Evolutionary conservation across 2,888 invertebrate species (phyloP), one percentile per base, ranked within the genome.

Genomic region (Sphaeridia pumilis): DNA sequence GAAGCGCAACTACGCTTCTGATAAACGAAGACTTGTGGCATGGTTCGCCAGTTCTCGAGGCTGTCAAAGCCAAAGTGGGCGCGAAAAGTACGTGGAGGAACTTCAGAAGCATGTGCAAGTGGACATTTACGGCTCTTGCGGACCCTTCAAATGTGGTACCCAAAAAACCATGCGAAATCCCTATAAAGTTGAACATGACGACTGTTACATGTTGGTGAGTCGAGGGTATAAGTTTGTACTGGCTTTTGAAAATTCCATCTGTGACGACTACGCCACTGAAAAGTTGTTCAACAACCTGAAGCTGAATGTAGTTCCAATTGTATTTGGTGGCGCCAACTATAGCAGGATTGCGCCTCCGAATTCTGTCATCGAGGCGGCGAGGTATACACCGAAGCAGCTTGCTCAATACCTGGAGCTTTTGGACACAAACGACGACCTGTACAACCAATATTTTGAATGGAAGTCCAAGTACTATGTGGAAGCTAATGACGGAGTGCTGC

Each of bases 261-360:
- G 84, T 65, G 72, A 72, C 4, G 79, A 83, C 66, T 84, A 84
- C 63, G 69, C 83, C 43, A 83, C 82, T 0, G 83, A 84, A 66
- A 84, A 84, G 67, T 67, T 77, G 26, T 63, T 58, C 47, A 62
- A 64, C 36, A 57, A 61, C 44, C 49, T 65, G 20, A 62, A 63
- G 25, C 58, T 64, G 4, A 62, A 64, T 42, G 60, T 63, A 1
- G 52, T 65, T 14, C 65, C 65, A 1, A 55, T 65, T 20, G 65
- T 65, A 2, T 59, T 60, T 27, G 65, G 65, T 27, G 65, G 62
- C 14, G 57, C 54, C 21, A 59, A 65, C 42, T 65, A 65, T 55
- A 17, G 17, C 10, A 45, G n/a, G 27, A 26, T 49, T 41, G 60
- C 63, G 2, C 65, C 65, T 1, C 64, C 64, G 2, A 31, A 63